Percentiles rank a stretch among this genome's conserved stretches.
phyloP scores from a whole-genome alignment of 2,888 invertebrate genomes.

The Netelia melanura region DNA sequence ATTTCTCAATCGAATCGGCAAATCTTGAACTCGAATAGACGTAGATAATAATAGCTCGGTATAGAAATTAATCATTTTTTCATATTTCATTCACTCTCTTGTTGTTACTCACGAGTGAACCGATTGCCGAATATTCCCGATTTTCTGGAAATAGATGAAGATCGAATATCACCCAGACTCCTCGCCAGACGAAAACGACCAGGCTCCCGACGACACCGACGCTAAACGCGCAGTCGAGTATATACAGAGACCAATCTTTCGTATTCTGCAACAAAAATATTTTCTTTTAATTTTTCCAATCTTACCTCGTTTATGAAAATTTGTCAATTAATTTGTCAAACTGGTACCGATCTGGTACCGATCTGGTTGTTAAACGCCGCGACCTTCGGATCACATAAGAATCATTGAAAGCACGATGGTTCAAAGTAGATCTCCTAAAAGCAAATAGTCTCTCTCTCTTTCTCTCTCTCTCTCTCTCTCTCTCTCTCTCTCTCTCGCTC shows the following conservation, averaged over 20 bases:
- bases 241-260: conserved; percentile 90
- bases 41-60: not conserved
- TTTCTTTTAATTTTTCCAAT: not conserved
- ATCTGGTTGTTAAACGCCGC: no score
- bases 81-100: not conserved
- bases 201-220: conserved; percentile 93
- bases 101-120: conserved; percentile 90
- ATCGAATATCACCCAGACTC: conserved; percentile 93
- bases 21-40: not conserved
- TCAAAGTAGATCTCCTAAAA: not conserved
- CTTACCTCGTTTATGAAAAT: not conserved
- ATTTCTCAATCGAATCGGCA: conserved; percentile 39
- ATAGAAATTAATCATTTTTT: not conserved
- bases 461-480: not conserved
- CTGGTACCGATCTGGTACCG: no score
- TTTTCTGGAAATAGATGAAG: conserved; percentile 92
- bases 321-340: no score
- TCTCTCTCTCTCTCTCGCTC: conserved; percentile 15
- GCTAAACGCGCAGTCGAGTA: conserved; percentile 94
- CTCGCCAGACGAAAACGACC: conserved; percentile 95
- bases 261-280: conserved; percentile 87
- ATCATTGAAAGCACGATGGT: no score
- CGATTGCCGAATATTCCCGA: conserved; percentile 89
- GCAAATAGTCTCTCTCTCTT: conserved; percentile 47
- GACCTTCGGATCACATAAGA: no score